Evolutionary conservation across 53 echinoderm and acorn worm genomes (phyloP).

Genomic region (Patiria pectinifera): DNA sequence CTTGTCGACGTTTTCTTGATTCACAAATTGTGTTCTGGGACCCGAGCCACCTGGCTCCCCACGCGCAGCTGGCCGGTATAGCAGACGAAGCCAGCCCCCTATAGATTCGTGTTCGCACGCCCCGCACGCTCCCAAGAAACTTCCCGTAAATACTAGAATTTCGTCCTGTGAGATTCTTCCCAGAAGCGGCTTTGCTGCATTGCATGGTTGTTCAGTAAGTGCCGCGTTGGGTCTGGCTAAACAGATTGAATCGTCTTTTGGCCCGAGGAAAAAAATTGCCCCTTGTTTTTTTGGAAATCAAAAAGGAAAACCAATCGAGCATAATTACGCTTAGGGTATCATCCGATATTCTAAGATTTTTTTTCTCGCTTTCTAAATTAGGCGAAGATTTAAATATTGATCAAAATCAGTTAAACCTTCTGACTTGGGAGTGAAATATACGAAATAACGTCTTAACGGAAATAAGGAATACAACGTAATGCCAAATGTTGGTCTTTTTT

Average conservation of each 20-base stretch:
- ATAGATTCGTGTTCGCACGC: background rate
- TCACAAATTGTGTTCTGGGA: background rate
- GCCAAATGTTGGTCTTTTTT: too few species aligned
- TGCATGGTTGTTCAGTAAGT: background rate
- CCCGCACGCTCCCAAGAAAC: slow-evolving; percentile 3
- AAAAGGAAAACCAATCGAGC: too few species aligned
- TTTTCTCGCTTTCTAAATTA: too few species aligned
- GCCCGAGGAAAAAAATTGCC: too few species aligned
- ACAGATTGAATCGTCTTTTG: background rate
- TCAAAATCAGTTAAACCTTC: too few species aligned
- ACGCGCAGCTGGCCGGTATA: background rate
- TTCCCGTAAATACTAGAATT: background rate
- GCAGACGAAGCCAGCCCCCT: background rate
- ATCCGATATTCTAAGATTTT: too few species aligned
- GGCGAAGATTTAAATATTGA: too few species aligned
- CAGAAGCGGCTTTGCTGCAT: background rate
- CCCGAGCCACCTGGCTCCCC: slow-evolving; percentile 1
- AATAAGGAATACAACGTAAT: too few species aligned
- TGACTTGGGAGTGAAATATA: too few species aligned
- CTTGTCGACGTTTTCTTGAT: background rate
- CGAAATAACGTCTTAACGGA: too few species aligned
- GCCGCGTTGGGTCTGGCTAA: background rate
- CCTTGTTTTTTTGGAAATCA: too few species aligned
- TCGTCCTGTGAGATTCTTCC: background rate
- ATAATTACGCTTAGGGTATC: too few species aligned